These are phyloP conservation scores for Magallana gigas DNA, from an alignment of 1,140 invertebrate species.

Conservation along the genomic window DNA sequence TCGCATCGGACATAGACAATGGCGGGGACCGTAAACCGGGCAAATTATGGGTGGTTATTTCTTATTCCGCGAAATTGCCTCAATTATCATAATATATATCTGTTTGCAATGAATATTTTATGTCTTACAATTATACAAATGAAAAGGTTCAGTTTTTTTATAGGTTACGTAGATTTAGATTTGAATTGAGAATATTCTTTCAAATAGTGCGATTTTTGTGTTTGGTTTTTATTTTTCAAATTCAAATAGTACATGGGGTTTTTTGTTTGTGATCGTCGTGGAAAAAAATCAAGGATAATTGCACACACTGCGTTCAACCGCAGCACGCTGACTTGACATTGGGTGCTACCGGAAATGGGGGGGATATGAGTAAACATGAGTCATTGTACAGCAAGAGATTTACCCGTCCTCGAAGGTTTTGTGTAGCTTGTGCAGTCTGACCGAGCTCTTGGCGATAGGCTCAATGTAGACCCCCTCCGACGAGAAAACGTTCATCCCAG, in stretches of 20 bases:
- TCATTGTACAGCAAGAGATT: background rate
- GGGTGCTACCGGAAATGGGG: constrained; percentile 5
- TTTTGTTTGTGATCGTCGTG: background rate
- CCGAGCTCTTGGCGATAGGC: constrained; percentile 10
- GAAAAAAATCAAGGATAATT: constrained; percentile 10
- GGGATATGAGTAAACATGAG: constrained; percentile 23
- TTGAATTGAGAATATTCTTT: background rate
- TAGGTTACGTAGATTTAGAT: background rate
- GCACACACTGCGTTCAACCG: background rate
- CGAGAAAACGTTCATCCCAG: constrained; percentile 2
- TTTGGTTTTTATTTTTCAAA: background rate
- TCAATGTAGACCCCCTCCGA: constrained; percentile 31
- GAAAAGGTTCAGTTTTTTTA: background rate
- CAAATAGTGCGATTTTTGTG: background rate
- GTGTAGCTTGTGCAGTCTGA: constrained; percentile 17
- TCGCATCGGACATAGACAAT: background rate
- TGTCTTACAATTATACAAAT: background rate
- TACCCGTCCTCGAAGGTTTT: constrained; percentile 32
- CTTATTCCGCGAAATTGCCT: background rate
- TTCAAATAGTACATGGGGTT: too few relatives aligned
- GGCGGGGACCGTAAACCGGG: background rate
- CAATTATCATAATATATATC: constrained; percentile 8
- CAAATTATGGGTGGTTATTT: background rate
- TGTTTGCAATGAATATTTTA: constrained; percentile 5
- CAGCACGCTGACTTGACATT: background rate